A percentile compares a stretch with the other conserved stretches of the same genome.
phyloP scores from a whole-genome alignment of 64 coral and sea anemone genomes.

The Dendronephthya gigantea region DNA sequence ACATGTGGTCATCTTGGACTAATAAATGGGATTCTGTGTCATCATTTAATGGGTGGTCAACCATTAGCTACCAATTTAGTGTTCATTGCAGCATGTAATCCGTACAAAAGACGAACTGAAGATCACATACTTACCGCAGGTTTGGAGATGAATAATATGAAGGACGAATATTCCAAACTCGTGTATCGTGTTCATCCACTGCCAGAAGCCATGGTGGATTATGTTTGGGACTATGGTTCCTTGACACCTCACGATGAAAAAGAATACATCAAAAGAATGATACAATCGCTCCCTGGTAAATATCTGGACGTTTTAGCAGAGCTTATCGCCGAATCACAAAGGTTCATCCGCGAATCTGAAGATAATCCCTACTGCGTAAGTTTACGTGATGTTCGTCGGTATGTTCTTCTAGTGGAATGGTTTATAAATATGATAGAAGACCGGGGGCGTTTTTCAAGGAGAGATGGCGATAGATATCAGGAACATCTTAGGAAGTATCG shows the following conservation, averaged over 20 bases:
- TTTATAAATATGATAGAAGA: slow-evolving; percentile 23
- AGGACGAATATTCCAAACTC: slow-evolving; percentile 63
- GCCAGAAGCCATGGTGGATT: slow-evolving; percentile 80
- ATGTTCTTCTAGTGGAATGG: slow-evolving; percentile 53
- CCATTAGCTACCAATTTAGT: slow-evolving; percentile 42
- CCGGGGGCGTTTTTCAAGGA: slow-evolving; percentile 15
- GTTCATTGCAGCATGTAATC: slow-evolving; percentile 77
- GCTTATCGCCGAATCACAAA: slow-evolving; percentile 45
- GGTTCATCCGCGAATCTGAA: slow-evolving; percentile 49
- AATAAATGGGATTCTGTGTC: slow-evolving; percentile 64
- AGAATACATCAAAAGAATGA: slow-evolving; percentile 65
- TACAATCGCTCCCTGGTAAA: neutral
- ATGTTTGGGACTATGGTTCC: slow-evolving; percentile 82
- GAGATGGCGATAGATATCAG: neutral
- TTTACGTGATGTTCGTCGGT: slow-evolving; percentile 59
- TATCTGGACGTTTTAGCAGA: slow-evolving; percentile 33
- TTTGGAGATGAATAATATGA: slow-evolving; percentile 17
- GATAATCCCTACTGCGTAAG: slow-evolving; percentile 61
- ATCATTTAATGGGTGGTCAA: slow-evolving; percentile 41
- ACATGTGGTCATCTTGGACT: slow-evolving; percentile 71
- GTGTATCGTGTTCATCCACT: slow-evolving; percentile 70
- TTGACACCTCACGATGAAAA: slow-evolving; percentile 45
- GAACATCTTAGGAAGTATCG: neutral
- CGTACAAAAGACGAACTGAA: slow-evolving; percentile 44
- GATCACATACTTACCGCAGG: neutral